Conservation (phyloP, 2,888 invertebrate genomes). For the Idaea dimidiata region DNA sequence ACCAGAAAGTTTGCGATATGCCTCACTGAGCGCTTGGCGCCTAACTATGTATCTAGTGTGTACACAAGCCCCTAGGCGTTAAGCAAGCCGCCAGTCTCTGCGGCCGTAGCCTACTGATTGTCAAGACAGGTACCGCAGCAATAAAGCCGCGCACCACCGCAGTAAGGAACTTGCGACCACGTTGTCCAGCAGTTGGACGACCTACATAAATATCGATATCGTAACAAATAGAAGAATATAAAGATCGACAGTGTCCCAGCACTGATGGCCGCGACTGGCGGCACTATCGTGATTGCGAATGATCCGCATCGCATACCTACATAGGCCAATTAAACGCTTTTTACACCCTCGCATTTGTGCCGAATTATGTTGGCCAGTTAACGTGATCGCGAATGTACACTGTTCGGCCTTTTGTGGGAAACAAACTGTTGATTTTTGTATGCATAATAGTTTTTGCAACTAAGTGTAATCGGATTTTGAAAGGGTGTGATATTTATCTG, state of each 20-base stretch:
- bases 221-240: background rate
- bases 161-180: no score
- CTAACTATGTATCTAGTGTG: no score
- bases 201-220: background rate
- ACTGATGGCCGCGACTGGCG: slow-evolving; percentile 43
- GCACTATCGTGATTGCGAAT: slow-evolving; percentile 64
- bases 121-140: no score
- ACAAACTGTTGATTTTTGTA: slow-evolving; percentile 33
- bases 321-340: slow-evolving; percentile 73
- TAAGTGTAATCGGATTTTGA: slow-evolving; percentile 22
- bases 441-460: slow-evolving; percentile 35
- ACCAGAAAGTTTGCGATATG: no score
- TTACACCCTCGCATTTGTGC: slow-evolving; percentile 69
- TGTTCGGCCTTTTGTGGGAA: slow-evolving; percentile 22
- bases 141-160: no score
- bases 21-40: no score
- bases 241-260: slow-evolving; percentile 38
- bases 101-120: no score
- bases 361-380: slow-evolving; percentile 54
- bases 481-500: background rate
- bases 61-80: no score
- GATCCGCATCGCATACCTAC: slow-evolving; percentile 56
- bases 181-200: no score
- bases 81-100: no score
- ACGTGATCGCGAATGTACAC: slow-evolving; percentile 36